These are phyloP conservation scores for Cantharis nigra DNA, from an alignment of 2,888 invertebrate species.

Conservation along the genomic window DNA sequence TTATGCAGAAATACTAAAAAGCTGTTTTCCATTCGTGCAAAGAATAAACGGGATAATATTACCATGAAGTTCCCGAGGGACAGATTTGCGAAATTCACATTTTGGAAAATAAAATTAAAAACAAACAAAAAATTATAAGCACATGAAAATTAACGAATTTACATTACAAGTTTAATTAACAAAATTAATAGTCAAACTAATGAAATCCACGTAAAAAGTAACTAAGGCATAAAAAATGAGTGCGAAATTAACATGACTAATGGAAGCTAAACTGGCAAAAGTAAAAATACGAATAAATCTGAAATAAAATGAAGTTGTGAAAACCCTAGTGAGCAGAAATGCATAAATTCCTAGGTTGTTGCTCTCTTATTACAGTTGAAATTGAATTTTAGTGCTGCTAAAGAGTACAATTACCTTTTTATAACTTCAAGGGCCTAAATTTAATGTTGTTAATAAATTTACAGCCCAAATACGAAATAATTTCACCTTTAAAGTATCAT, in stretches of 20 bases:
- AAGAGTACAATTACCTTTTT: neutral
- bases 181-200: neutral
- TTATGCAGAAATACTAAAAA: neutral
- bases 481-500: neutral
- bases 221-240: neutral
- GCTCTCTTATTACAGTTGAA: neutral
- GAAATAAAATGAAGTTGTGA: neutral
- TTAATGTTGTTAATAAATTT: neutral
- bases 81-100: neutral
- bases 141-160: neutral
- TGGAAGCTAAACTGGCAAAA: neutral
- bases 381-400: neutral
- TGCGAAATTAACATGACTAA: neutral
- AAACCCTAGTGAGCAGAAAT: neutral
- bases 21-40: neutral
- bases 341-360: neutral
- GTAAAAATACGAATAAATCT: neutral
- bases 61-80: neutral
- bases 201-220: neutral
- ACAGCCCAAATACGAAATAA: neutral
- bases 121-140: neutral
- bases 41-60: neutral
- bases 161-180: too few species aligned
- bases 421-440: neutral
- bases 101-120: neutral